Conservation (phyloP, 2,797 vertebrate genomes). For the Notolabrus celidotus region DNA sequence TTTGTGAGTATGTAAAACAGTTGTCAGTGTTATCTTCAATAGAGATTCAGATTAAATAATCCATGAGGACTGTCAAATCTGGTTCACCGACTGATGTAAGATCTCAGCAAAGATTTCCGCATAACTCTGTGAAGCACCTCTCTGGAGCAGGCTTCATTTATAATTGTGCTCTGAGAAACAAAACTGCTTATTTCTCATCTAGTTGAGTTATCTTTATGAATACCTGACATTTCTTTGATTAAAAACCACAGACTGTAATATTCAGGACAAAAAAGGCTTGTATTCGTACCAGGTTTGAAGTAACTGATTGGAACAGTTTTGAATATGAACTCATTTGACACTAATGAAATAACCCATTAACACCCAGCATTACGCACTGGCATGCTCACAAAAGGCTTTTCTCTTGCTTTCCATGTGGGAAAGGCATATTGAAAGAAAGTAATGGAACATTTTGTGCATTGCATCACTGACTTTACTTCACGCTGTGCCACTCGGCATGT, state of each 20-base stretch:
- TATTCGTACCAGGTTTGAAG: slow-evolving; percentile 27
- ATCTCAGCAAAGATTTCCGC: background rate
- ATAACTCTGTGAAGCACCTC: slow-evolving; percentile 7
- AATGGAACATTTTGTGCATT: slow-evolving; percentile 73
- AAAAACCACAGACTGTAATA: background rate
- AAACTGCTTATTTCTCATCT: slow-evolving; percentile 5
- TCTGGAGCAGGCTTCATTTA: slow-evolving; percentile 10
- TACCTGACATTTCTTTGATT: slow-evolving; percentile 1
- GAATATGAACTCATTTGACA: slow-evolving; percentile 50
- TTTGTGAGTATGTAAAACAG: slow-evolving; percentile 8
- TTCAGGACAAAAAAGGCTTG: slow-evolving; percentile 20
- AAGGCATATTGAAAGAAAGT: slow-evolving; percentile 63
- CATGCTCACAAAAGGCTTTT: slow-evolving; percentile 67
- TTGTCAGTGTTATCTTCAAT: slow-evolving; percentile 5
- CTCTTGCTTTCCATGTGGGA: slow-evolving; percentile 56
- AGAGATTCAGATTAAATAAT: slow-evolving; percentile 4
- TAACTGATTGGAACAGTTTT: slow-evolving; percentile 3
- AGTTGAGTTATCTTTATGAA: background rate
- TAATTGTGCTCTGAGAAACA: background rate
- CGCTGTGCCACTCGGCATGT: slow-evolving; percentile 36
- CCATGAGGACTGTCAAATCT: background rate
- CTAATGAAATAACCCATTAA: slow-evolving; percentile 58
- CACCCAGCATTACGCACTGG: slow-evolving; percentile 61
- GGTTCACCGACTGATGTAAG: slow-evolving; percentile 5
- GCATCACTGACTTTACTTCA: slow-evolving; percentile 64